phyloP scores from a whole-genome alignment of 2,797 vertebrate species.

The Carcharodon carcharias region DNA sequence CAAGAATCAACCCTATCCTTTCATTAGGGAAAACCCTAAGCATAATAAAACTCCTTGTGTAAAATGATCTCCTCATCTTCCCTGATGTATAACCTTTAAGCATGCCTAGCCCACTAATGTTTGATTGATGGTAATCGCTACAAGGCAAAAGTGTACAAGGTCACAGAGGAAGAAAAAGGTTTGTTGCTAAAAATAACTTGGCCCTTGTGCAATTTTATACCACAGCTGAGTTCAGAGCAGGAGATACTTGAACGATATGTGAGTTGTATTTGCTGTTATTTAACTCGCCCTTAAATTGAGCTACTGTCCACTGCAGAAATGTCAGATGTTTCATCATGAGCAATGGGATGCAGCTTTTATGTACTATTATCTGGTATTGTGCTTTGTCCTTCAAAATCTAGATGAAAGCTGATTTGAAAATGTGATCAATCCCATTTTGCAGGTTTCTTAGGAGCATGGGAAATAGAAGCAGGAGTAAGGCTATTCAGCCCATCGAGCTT shows the following conservation, averaged over 20 bases:
- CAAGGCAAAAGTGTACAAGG: neutral
- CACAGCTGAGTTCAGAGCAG: neutral
- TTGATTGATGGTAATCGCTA: neutral
- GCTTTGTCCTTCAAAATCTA: neutral
- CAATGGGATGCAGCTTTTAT: neutral
- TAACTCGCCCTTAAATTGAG: neutral
- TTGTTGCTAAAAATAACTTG: neutral
- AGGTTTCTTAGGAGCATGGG: neutral
- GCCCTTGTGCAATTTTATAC: neutral
- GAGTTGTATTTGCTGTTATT: neutral
- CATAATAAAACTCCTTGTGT: neutral
- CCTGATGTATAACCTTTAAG: neutral
- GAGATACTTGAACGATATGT: neutral
- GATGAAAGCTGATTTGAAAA: neutral
- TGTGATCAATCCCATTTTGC: neutral
- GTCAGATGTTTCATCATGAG: neutral
- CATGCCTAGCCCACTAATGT: neutral
- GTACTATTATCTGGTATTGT: neutral
- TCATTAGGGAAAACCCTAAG: neutral
- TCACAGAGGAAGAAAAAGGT: neutral
- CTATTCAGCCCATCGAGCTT: too few relatives aligned
- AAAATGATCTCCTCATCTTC: constrained; percentile 10
- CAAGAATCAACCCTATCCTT: neutral
- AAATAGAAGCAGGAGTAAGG: too few relatives aligned
- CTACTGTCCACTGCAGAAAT: neutral